A percentile compares a stretch with the other conserved stretches of the same genome.
Evolutionary conservation across 2,797 vertebrate species (phyloP).

Genomic region (Arrhamphus sclerolepis): DNA sequence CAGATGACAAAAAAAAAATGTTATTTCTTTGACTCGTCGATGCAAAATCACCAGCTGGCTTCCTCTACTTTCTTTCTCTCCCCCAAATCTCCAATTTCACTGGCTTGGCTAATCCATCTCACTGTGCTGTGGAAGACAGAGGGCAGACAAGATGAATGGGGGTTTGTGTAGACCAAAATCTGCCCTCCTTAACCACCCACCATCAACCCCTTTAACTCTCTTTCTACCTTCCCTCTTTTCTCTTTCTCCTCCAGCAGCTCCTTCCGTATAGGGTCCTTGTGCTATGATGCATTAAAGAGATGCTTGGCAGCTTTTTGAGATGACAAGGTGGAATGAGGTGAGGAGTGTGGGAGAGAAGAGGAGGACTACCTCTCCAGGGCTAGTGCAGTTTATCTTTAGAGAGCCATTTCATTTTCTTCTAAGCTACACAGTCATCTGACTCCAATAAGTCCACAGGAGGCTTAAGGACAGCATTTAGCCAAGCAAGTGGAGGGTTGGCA

Average conservation of each 20-base stretch:
- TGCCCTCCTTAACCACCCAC: conserved; percentile 15
- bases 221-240: conserved; percentile 13
- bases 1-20: conserved; percentile 18
- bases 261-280: conserved; percentile 21
- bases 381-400: conserved; percentile 57
- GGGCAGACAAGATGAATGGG: conserved; percentile 60
- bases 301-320: conserved; percentile 42
- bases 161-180: conserved; percentile 45
- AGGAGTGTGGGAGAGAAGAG: conserved; percentile 16
- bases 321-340: conserved; percentile 33
- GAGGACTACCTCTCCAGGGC: conserved; percentile 38
- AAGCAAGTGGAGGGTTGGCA: conserved; percentile 48
- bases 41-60: conserved; percentile 35
- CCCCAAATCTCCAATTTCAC: conserved; percentile 4
- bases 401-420: conserved; percentile 59
- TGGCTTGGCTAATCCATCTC: conserved; percentile 59
- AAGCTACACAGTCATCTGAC: conserved; percentile 28
- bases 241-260: conserved; percentile 18
- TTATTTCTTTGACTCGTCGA: conserved; percentile 20
- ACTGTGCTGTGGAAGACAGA: conserved; percentile 41
- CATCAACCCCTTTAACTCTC: conserved; percentile 23
- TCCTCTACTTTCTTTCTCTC: conserved; percentile 4
- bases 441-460: conserved; percentile 43
- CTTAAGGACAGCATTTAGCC: conserved; percentile 53
- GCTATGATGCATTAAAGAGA: conserved; percentile 35